Base-by-base conservation (phyloP, 2,113 vertebrate genomes). In the Meles meles region DNA sequence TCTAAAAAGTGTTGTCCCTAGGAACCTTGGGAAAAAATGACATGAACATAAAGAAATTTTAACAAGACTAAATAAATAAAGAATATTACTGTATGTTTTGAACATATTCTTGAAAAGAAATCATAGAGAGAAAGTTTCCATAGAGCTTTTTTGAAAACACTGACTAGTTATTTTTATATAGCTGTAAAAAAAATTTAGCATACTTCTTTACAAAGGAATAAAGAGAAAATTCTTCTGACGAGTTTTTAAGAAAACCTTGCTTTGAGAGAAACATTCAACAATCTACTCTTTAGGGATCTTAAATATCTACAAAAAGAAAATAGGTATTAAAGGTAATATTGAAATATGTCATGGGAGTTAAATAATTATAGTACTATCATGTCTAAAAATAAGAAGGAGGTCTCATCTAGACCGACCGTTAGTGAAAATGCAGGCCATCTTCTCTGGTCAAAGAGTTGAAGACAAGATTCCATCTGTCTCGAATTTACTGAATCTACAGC, bases 31-130 rank as follows among this genome's bases (percentile, higher is more conserved):
- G 2, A 65, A 72, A 96, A 92, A 84, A 71, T 97, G 67, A 96
- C 37, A 92, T 87, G n/a, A 92, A 97, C 23, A 85, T 0, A 63
- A 93, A 97, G 55, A 97, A 88, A 88, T 71, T 94, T 95, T 88
- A 94, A 90, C 49, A 96, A 92, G 44, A 94, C 85, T 93, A 97
- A 95, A 96, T 90, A 96, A 97, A 97, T 94, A 95, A 81, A 86
- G 47, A 94, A 37, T 17, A 86, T 94, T 71, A 67, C 65, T 85
- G n/a, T 88, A 81, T 92, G 85, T 84, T 98, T 95, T 94, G 79
- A 98, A 92, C 29, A 88, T 96, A 96, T 92, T 95, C 90, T 97
- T 98, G 90, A 97, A 96, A 96, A 92, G 31, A 95, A 61, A 96
- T 92, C 76, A 88, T 80, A 96, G 44, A 92, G 55, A 91, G 65